Evolutionary conservation across 2,113 vertebrate species (phyloP).

Genomic region (Megaceryle torquata): DNA sequence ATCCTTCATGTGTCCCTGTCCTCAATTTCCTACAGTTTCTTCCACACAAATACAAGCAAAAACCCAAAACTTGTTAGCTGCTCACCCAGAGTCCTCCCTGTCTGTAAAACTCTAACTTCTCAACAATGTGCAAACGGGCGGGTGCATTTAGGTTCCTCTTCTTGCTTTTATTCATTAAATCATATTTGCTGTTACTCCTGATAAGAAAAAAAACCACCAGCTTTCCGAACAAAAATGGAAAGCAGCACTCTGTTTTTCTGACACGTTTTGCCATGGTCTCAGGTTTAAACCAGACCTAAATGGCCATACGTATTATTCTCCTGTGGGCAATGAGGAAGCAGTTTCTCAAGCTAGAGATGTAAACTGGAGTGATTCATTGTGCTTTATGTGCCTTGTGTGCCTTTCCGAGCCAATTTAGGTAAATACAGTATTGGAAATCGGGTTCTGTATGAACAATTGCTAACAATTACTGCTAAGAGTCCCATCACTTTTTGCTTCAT

Average conservation of each 20-base stretch:
- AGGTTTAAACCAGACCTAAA: slow-evolving; percentile 23
- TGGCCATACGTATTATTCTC: slow-evolving; percentile 3
- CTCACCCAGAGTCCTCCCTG: neutral
- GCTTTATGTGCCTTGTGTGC: neutral
- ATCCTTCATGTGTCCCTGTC: neutral
- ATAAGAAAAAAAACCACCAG: neutral
- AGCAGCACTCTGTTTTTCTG: neutral
- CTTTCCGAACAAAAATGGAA: neutral
- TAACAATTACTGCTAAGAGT: slow-evolving; percentile 20
- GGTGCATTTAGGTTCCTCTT: neutral
- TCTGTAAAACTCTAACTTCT: neutral
- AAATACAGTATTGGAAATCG: neutral
- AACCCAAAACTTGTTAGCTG: neutral
- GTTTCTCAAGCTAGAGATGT: slow-evolving; percentile 34
- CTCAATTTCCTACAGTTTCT: neutral
- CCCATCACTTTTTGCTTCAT: slow-evolving; percentile 36
- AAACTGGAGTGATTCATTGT: slow-evolving; percentile 46
- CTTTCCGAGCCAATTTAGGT: slow-evolving; percentile 15
- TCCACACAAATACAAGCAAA: neutral
- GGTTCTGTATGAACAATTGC: neutral
- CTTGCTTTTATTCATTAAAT: neutral
- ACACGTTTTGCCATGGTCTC: neutral
- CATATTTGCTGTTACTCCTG: neutral
- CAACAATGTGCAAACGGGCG: neutral
- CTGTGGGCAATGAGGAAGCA: slow-evolving; percentile 44